Evolutionary conservation across 1,140 invertebrate genomes (phyloP).

Genomic region (Varroa destructor): DNA sequence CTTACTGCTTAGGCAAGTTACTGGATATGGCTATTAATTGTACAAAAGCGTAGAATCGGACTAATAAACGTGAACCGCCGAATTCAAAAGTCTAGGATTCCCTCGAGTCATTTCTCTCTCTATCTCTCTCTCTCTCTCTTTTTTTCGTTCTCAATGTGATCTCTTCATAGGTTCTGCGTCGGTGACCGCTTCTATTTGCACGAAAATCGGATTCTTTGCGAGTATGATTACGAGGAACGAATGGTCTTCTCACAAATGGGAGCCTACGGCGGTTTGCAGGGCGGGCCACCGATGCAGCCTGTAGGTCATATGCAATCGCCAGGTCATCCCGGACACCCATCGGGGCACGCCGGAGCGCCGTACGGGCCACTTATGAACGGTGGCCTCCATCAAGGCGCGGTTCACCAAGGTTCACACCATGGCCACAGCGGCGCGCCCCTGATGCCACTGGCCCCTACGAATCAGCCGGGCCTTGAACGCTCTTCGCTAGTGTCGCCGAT

Average conservation of each 20-base stretch:
- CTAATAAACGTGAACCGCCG: no score
- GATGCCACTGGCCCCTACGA: slow-evolving; percentile 10
- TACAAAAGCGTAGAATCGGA: no score
- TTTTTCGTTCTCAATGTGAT: no score
- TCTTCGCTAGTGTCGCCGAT: not conserved
- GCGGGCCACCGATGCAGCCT: slow-evolving; percentile 16
- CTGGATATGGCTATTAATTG: no score
- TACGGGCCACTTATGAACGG: slow-evolving; percentile 14
- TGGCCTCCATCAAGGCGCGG: not conserved
- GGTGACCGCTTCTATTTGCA: slow-evolving; percentile 80
- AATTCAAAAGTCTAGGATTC: no score
- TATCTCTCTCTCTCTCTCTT: no score
- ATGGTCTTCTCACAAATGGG: slow-evolving; percentile 55
- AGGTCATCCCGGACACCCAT: not conserved
- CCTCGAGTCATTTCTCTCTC: no score
- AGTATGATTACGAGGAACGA: slow-evolving; percentile 82
- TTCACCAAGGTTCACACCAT: not conserved
- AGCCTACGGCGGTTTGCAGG: not conserved
- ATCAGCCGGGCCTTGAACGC: slow-evolving; percentile 12
- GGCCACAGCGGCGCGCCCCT: not conserved
- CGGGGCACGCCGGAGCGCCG: slow-evolving; percentile 1
- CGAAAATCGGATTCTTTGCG: slow-evolving; percentile 83
- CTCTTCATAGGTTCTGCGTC: slow-evolving; percentile 69
- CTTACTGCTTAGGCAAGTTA: no score
- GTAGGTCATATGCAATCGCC: slow-evolving; percentile 1